A percentile compares a stretch with the other conserved stretches of the same genome.
Conservation (phyloP, 2,797 vertebrate genomes). For the Cossypha polioptera region DNA sequence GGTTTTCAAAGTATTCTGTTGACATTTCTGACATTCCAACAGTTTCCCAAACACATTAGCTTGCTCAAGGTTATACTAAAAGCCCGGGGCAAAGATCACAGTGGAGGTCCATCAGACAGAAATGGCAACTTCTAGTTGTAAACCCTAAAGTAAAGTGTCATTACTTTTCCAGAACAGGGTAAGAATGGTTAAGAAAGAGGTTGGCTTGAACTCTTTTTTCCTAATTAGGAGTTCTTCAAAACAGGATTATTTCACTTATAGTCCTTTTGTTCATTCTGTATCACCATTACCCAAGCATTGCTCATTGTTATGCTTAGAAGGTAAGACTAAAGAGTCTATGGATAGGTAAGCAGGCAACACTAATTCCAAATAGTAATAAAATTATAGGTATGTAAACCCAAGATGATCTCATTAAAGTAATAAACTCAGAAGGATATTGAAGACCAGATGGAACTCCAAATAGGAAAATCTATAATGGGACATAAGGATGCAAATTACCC, state of each 20-base stretch:
- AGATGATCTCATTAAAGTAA: constrained; percentile 73
- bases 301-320: constrained; percentile 31
- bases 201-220: not conserved
- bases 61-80: not conserved
- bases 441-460: constrained; percentile 77
- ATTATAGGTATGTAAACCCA: constrained; percentile 64
- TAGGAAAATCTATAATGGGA: constrained; percentile 72
- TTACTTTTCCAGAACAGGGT: not conserved
- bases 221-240: not conserved
- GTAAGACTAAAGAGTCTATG: constrained; percentile 25
- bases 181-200: not conserved
- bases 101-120: not conserved
- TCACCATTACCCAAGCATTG: not conserved
- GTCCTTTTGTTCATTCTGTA: not conserved
- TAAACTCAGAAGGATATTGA: constrained; percentile 66
- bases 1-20: not conserved
- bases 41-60: not conserved
- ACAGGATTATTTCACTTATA: not conserved
- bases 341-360: constrained; percentile 42
- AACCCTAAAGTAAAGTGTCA: not conserved
- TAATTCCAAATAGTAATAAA: constrained; percentile 68
- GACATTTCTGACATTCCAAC: not conserved
- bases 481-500: constrained; percentile 76
- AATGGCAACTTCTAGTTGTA: not conserved
- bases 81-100: not conserved